Evolutionary conservation across 2,888 invertebrate species (phyloP).

Genomic region (Acanthococcus lagerstroemiae): DNA sequence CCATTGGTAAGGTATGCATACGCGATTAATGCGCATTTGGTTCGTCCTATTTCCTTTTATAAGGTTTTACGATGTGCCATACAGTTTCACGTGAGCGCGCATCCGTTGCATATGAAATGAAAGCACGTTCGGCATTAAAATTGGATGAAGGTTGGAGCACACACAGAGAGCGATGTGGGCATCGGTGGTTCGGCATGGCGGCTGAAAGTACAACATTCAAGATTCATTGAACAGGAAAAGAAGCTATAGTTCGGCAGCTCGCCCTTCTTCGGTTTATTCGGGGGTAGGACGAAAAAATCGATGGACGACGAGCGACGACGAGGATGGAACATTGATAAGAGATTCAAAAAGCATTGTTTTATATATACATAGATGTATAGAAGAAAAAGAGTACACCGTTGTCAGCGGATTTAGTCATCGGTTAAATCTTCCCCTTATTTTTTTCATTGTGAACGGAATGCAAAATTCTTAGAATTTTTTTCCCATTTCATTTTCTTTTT

Average conservation of each 20-base stretch:
- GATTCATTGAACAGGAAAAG: conserved; percentile 28
- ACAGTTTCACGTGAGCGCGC: conserved; percentile 23
- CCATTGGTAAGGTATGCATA: conserved; percentile 25
- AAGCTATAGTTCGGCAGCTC: conserved; percentile 12
- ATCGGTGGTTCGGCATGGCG: background rate
- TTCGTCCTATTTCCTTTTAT: conserved; percentile 21
- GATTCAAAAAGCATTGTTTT: conserved; percentile 24
- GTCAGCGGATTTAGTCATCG: too few relatives aligned
- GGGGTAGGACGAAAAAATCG: conserved; percentile 9
- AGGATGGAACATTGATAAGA: conserved; percentile 24
- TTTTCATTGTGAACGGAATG: too few relatives aligned
- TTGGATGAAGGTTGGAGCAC: conserved; percentile 23
- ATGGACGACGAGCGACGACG: background rate
- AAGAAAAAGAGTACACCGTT: too few relatives aligned
- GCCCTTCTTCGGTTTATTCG: conserved; percentile 1
- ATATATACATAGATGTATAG: too few relatives aligned
- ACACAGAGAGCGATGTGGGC: conserved; percentile 12
- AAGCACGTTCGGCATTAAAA: conserved; percentile 27
- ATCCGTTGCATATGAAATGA: conserved; percentile 27
- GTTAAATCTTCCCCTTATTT: too few relatives aligned
- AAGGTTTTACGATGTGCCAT: conserved; percentile 18
- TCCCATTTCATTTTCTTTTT: too few relatives aligned
- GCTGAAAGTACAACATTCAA: conserved; percentile 15
- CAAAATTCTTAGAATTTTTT: too few relatives aligned
- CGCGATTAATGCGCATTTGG: conserved; percentile 23